Percentiles rank a stretch among this genome's conserved stretches.
These are phyloP conservation scores for Cephus spinipes DNA, from an alignment of 2,888 invertebrate species.

Conservation along the genomic window DNA sequence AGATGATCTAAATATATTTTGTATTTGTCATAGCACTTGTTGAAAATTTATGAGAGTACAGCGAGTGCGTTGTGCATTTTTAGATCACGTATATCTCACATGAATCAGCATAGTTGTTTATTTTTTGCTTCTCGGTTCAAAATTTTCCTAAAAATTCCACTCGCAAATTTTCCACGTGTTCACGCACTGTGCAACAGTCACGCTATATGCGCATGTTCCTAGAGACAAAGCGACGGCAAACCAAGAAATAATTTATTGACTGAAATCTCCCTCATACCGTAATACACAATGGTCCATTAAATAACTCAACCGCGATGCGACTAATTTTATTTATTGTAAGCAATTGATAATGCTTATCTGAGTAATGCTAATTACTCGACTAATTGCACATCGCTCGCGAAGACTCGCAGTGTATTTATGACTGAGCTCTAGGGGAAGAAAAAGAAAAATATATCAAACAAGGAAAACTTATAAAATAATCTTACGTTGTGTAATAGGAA, in stretches of 20 bases:
- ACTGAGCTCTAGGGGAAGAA: neutral
- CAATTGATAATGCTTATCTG: neutral
- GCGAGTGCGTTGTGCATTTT: neutral
- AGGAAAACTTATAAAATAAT: neutral
- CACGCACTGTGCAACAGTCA: neutral
- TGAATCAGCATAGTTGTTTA: neutral
- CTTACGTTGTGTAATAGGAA: neutral
- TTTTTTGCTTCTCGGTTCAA: neutral
- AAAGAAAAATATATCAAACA: neutral
- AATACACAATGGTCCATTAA: neutral
- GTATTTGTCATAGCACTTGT: too few relatives aligned
- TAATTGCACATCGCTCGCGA: neutral
- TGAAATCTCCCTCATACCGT: neutral
- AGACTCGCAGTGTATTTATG: neutral
- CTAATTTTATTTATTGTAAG: neutral
- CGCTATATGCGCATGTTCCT: neutral
- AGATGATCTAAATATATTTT: neutral
- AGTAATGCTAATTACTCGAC: neutral
- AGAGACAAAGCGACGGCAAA: neutral
- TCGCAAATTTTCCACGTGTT: neutral
- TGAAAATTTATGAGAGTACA: too few relatives aligned
- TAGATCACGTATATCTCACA: neutral
- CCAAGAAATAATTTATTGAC: neutral
- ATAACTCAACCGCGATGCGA: neutral
- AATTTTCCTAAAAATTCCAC: neutral